Evolutionary conservation across 2,888 invertebrate species (phyloP).

Genomic region (Cremastinae sp.): DNA sequence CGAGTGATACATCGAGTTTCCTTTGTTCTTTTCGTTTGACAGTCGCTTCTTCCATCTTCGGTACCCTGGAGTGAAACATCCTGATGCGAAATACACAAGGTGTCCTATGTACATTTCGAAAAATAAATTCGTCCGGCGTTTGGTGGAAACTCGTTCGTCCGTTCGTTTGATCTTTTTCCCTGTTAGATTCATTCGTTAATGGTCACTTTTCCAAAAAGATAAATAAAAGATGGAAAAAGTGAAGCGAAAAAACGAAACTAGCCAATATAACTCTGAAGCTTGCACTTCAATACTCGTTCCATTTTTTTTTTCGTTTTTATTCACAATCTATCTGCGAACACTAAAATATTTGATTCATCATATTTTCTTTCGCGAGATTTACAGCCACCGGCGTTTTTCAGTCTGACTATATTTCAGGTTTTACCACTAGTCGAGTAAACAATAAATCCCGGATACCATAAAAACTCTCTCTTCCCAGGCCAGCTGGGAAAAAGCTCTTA

Average conservation of each 20-base stretch:
- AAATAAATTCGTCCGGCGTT: conserved; percentile 10
- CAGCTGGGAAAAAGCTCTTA: conserved; percentile 39
- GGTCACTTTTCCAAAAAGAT: neutral
- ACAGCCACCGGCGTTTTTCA: neutral
- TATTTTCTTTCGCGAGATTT: neutral
- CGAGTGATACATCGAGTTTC: too few species aligned
- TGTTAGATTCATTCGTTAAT: neutral
- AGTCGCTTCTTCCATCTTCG: neutral
- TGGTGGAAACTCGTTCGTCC: neutral
- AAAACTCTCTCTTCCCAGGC: conserved; percentile 45
- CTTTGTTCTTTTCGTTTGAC: too few species aligned
- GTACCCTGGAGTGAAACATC: conserved; percentile 1
- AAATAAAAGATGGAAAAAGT: neutral
- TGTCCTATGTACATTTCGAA: neutral
- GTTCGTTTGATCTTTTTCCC: neutral
- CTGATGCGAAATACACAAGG: too few species aligned
- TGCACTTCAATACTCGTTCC: neutral
- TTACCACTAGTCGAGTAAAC: neutral
- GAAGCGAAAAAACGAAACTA: too few species aligned
- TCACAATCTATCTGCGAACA: neutral
- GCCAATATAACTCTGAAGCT: neutral
- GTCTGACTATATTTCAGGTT: neutral
- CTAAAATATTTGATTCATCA: neutral
- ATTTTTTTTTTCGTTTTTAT: neutral
- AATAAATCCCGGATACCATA: neutral